Base-by-base conservation (phyloP, 2,797 vertebrate species). In the Xiphorhynchus erythropygius region DNA sequence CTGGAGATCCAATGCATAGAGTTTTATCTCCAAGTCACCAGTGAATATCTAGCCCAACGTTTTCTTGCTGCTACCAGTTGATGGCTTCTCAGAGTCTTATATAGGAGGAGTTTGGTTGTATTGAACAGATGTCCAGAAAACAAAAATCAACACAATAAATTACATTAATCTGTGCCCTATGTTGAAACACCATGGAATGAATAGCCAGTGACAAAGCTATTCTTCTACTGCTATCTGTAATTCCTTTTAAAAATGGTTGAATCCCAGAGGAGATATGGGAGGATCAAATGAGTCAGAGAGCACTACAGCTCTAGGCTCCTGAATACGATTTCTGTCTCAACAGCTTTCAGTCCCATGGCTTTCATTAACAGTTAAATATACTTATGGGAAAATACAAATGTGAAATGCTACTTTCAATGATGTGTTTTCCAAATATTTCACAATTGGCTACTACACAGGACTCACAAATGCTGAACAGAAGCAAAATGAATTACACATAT, bases 271-370 rank as follows among this genome's bases (percentile, higher is more conserved):
- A 86, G 83, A 87, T 33, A 82, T 62, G 11, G 60, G 77, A 95
- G 89, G 91, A 94, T 95, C 91, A 94, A 94, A 94, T 94, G 85
- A 97, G 93, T 96, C 89, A 91, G 91, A 93, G 91, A 94, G 85
- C 93, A 94, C 90, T 91, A 91, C 93, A 93, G 93, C 83, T 93
- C 63, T 63, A 84, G 95, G 73, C 83, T 96, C 90, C 83, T 93
- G 91, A 93, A 94, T 94, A 93, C 95, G 94, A 95, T 80, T 90
- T 87, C 91, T 90, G 91, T 84, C 91, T 94, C 96, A 96, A 94
- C 91, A 96, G 95, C 95, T 90, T 91, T 93, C 83, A 93, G 83
- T 95, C 85, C 89, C 95, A 68, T 56, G 88, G 83, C 83, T 90
- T 96, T 94, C 94, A 96, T 94, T 91, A 96, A 92, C 92, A 87